Evolutionary conservation across 2,113 vertebrate genomes (phyloP).

Genomic region (Chloebia gouldiae): DNA sequence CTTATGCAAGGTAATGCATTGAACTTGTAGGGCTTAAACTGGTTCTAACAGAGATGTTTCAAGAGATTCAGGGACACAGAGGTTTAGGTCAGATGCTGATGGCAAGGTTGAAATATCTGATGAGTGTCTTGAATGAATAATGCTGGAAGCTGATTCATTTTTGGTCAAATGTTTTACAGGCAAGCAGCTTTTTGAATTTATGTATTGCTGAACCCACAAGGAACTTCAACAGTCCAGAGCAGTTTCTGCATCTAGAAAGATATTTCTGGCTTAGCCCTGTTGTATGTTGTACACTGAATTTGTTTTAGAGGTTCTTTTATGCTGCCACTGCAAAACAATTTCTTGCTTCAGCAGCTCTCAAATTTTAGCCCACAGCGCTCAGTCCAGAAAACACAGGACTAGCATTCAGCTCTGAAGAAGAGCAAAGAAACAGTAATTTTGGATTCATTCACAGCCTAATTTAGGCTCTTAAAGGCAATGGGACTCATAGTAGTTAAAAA

Average conservation of each 20-base stretch:
- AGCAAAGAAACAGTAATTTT: not conserved
- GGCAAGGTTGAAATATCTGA: not conserved
- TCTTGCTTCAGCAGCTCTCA: slow-evolving; percentile 8
- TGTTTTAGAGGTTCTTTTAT: not conserved
- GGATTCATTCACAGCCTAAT: not conserved
- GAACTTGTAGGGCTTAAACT: not conserved
- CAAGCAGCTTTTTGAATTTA: not conserved
- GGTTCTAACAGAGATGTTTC: not conserved
- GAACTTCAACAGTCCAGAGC: not conserved
- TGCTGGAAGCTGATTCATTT: not conserved
- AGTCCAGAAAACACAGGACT: not conserved
- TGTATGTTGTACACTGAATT: not conserved
- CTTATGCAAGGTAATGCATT: not conserved
- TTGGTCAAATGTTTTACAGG: not conserved
- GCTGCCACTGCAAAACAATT: slow-evolving; percentile 10
- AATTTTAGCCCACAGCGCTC: not conserved
- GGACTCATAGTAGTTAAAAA: not conserved
- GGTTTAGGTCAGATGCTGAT: not conserved
- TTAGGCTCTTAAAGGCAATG: not conserved
- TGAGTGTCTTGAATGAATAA: not conserved
- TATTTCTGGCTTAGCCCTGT: not conserved
- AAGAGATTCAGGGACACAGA: not conserved
- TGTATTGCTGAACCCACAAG: not conserved
- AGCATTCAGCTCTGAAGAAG: not conserved
- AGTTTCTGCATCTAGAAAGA: not conserved